phyloP scores from a whole-genome alignment of 2,113 vertebrate genomes.

The Heloderma charlesbogerti region DNA sequence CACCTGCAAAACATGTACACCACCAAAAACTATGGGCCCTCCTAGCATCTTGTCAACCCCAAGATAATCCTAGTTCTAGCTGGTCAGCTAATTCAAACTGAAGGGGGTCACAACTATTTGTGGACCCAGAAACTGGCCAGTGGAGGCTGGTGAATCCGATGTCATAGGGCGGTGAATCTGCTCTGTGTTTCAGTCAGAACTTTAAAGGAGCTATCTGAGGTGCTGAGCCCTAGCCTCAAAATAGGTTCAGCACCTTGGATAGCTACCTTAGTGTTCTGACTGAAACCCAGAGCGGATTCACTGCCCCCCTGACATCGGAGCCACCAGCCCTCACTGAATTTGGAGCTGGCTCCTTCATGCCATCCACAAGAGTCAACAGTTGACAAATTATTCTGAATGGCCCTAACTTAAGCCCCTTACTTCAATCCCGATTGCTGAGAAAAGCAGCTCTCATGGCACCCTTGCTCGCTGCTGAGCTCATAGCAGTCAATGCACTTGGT shows the following conservation, averaged over 20 bases:
- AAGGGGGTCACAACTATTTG: neutral
- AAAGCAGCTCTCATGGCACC: neutral
- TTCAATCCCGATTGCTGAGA: neutral
- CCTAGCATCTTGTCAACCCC: neutral
- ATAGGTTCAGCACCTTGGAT: too few species aligned
- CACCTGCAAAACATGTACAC: neutral
- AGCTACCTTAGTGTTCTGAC: too few species aligned
- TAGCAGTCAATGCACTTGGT: neutral
- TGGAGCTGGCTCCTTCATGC: neutral
- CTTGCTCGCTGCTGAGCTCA: neutral
- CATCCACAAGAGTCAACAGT: neutral
- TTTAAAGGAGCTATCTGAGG: too few species aligned
- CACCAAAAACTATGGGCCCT: neutral
- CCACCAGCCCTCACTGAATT: too few species aligned
- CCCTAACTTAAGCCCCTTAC: neutral
- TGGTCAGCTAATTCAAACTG: neutral
- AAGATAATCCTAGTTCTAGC: too few species aligned
- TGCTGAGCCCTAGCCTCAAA: too few species aligned
- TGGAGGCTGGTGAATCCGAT: too few species aligned
- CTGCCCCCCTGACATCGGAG: too few species aligned
- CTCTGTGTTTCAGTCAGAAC: too few species aligned
- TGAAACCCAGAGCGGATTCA: too few species aligned
- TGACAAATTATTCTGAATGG: too few species aligned
- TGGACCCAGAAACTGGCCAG: neutral
- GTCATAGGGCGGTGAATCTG: too few species aligned